Base-by-base conservation (phyloP, 2,888 invertebrate genomes). In the Amiota minor region DNA sequence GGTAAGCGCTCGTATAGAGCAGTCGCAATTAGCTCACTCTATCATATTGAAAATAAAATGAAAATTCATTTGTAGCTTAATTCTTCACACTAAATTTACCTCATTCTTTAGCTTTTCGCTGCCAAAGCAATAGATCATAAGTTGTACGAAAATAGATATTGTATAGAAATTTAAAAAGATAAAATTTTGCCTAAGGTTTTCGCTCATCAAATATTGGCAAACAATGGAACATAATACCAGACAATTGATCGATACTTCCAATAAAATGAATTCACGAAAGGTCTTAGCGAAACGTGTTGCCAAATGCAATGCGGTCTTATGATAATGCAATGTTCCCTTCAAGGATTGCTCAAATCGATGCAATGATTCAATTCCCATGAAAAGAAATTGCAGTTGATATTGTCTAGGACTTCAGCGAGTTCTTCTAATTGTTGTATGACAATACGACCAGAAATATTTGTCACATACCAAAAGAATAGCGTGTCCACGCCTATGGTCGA, bases 41-140 rank as follows among this genome's bases (percentile, higher is more conserved):
- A 12, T 20, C 20, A 59, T 16, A 9, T 11, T 59, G 16, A 20
- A 18, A 59, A 20, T 59, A 11, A 11, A 11, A 56, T 16, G n/a
- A n/a, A n/a, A n/a, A n/a, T n/a, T n/a, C n/a, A n/a, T 16, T 50
- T 16, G 1, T 8, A 20, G 16, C 16, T 56, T 56, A 2, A 18
- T 8, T 6, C 18, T 56, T n/a, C n/a, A 8, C 4, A 2, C 20
- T 16, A 11, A 50, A 20, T 8, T 56, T 14, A 67, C 65, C 47
- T 67, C 65, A 49, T 67, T 67, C 18, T 67, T 47, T 11, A 67
- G n/a, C 14, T 47, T 12, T 35, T 67, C 65, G 18, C 65, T 47
- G 49, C 65, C 65, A 67, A 67, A 67, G 47, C 65, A 67, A 16
- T 67, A 67, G 18, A 67, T 67, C n/a, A 16, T 67, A 14, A 47